Conservation (phyloP, 2,113 vertebrate genomes). For the Terrapene triunguis region DNA sequence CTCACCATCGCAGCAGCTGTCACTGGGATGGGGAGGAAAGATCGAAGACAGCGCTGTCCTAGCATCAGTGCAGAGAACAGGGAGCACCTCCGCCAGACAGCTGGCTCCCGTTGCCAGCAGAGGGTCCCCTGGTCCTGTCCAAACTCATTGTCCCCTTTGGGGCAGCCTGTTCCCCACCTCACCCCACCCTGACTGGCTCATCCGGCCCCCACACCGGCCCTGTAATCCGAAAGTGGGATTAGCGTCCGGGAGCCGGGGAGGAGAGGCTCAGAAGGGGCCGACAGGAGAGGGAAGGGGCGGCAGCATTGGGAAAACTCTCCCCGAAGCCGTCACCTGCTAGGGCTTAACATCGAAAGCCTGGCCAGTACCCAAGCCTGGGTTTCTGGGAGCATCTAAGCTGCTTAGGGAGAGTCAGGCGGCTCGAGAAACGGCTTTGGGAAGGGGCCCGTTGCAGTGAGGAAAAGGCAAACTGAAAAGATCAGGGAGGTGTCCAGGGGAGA, state of each 20-base stretch:
- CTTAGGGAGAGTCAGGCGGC: slow-evolving; percentile 43
- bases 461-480: background rate
- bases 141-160: background rate
- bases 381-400: slow-evolving; percentile 32
- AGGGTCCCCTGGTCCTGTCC: background rate
- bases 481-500: background rate
- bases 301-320: slow-evolving; percentile 16
- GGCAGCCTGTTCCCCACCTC: background rate
- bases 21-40: background rate
- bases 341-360: slow-evolving; percentile 61
- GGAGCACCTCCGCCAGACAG: background rate
- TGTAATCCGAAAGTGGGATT: rapidly evolving
- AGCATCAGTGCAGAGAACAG: background rate
- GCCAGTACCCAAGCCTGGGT: background rate
- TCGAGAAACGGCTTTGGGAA: background rate
- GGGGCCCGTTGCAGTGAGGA: background rate
- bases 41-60: background rate
- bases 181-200: background rate
- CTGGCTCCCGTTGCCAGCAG: background rate
- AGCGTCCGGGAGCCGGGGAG: rapidly evolving
- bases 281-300: background rate
- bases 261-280: background rate
- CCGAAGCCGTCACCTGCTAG: slow-evolving; percentile 65
- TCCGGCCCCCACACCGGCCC: background rate
- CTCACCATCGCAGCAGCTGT: background rate